Conservation (phyloP, 2,797 vertebrate genomes). For the Oreochromis mossambicus region DNA sequence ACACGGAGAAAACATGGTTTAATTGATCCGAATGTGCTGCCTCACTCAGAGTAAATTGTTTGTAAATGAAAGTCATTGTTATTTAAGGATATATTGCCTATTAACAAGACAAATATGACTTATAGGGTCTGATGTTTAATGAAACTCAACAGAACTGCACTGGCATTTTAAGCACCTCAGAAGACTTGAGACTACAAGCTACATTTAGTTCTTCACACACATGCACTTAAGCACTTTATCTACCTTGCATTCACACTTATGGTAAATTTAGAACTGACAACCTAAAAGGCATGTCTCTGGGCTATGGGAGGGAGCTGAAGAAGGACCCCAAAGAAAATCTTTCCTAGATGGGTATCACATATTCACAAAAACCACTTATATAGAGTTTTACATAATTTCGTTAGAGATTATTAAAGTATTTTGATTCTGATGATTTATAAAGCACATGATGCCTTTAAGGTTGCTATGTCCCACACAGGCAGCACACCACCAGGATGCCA, state of each 20-base stretch:
- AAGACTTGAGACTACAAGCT: background rate
- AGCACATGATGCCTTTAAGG: background rate
- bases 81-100: accelerated
- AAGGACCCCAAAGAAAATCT: background rate
- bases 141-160: background rate
- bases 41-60: background rate
- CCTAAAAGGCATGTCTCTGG: accelerated
- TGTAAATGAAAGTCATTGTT: background rate
- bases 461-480: background rate
- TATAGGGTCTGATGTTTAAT: accelerated
- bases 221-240: background rate
- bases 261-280: background rate
- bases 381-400: background rate
- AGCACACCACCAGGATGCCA: background rate
- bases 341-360: accelerated
- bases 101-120: background rate
- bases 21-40: background rate
- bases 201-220: background rate
- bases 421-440: background rate
- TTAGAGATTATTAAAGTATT: background rate
- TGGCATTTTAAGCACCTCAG: background rate
- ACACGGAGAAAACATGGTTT: background rate
- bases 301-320: accelerated
- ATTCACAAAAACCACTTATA: background rate
- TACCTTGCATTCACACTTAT: background rate